These are phyloP conservation scores for Stigmatopora argus DNA, from an alignment of 2,113 vertebrate species.

Conservation along the genomic window DNA sequence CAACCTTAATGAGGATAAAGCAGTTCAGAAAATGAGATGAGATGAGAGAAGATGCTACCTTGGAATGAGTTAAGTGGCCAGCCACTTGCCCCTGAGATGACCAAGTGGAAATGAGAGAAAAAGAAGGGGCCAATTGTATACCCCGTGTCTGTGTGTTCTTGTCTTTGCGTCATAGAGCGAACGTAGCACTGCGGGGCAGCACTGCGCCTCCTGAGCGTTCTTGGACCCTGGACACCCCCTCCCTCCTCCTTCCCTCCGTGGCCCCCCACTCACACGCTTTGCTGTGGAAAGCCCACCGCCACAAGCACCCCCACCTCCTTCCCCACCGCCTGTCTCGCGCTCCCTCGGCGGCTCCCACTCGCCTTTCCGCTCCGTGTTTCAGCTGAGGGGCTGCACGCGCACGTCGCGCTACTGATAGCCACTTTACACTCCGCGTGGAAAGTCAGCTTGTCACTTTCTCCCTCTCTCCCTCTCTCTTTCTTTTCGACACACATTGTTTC, in stretches of 20 bases:
- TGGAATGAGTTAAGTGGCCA: not conserved
- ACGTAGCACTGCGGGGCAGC: slow-evolving; percentile 63
- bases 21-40: no score
- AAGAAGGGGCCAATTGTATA: slow-evolving; percentile 4
- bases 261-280: slow-evolving; percentile 44
- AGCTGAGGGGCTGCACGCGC: slow-evolving; percentile 68
- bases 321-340: slow-evolving; percentile 47
- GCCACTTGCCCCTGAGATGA: not conserved
- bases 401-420: slow-evolving; percentile 72
- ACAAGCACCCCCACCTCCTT: not conserved
- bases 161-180: slow-evolving; percentile 39
- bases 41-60: no score
- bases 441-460: slow-evolving; percentile 54
- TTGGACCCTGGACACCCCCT: slow-evolving; percentile 26
- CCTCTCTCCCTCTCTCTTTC: slow-evolving; percentile 16
- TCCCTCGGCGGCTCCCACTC: slow-evolving; percentile 43
- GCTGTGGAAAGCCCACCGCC: slow-evolving; percentile 34
- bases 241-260: not conserved
- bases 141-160: slow-evolving; percentile 8
- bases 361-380: slow-evolving; percentile 46
- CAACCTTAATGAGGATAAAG: no score
- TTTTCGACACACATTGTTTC: slow-evolving; percentile 16
- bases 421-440: slow-evolving; percentile 75
- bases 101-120: not conserved
- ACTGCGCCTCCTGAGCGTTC: slow-evolving; percentile 50